Conservation (phyloP, 1,140 invertebrate species). For the Luehdorfia chinensis region DNA sequence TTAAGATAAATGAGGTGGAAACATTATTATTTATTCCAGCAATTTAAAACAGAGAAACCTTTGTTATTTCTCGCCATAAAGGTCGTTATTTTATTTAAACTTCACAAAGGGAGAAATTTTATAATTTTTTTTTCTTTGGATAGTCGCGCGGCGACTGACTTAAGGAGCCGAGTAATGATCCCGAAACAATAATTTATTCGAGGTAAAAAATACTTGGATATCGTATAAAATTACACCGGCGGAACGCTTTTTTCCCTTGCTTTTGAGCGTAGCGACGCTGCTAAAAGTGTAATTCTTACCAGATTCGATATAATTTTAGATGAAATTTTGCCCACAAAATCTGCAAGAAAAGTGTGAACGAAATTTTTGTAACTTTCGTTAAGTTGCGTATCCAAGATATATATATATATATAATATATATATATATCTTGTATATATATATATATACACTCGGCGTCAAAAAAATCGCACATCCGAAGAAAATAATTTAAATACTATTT, state of each 20-base stretch:
- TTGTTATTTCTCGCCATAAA: conserved; percentile 1
- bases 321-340: no score
- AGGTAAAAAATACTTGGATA: conserved; percentile 9
- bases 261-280: no score
- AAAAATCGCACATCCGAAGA: no score
- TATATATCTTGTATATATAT: no score
- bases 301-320: no score
- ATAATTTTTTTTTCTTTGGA: conserved; percentile 13
- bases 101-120: conserved; percentile 14
- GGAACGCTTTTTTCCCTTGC: neutral
- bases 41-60: neutral
- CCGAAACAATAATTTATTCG: conserved; percentile 16
- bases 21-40: neutral
- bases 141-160: conserved; percentile 8
- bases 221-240: conserved; percentile 6
- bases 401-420: no score
- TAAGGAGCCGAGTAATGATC: conserved; percentile 16
- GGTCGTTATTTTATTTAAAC: conserved; percentile 9
- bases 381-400: no score
- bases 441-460: no score
- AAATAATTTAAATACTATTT: no score
- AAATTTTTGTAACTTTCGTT: no score
- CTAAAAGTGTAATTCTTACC: no score
- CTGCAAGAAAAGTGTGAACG: no score
- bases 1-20: conserved; percentile 16